These are phyloP conservation scores for Sinonovacula constricta DNA, from an alignment of 1,140 invertebrate genomes.

Conservation along the genomic window DNA sequence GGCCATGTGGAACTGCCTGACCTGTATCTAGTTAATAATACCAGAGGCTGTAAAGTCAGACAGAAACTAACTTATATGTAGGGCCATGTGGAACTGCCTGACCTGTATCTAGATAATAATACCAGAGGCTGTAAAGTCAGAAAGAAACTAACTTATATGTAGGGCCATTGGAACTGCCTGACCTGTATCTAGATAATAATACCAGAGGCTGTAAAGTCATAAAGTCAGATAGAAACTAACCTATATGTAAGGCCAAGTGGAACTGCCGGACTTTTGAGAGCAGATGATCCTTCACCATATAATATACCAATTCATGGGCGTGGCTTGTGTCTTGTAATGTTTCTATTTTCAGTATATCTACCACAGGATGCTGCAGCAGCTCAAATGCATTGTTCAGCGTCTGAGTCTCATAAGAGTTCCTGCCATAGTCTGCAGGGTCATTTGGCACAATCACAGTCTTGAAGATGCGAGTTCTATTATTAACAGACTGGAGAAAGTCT, in stretches of 20 bases:
- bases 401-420: conserved; percentile 73
- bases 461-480: conserved; percentile 60
- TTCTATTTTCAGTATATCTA: conserved; percentile 74
- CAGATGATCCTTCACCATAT: conserved; percentile 69
- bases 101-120: background rate
- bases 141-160: no score
- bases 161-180: background rate
- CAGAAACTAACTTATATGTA: conserved; percentile 67
- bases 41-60: no score
- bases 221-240: conserved; percentile 54
- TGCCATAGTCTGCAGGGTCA: conserved; percentile 73
- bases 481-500: conserved; percentile 29
- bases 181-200: background rate
- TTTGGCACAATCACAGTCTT: conserved; percentile 71
- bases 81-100: background rate
- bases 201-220: no score
- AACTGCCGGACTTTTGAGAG: conserved; percentile 69
- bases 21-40: background rate
- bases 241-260: conserved; percentile 70
- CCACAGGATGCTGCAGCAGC: conserved; percentile 55
- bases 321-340: conserved; percentile 52
- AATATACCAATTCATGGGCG: conserved; percentile 72
- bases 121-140: no score
- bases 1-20: background rate
- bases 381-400: conserved; percentile 71